Evolutionary conservation across 2,888 invertebrate species (phyloP).

Genomic region (Tetramorium bicarinatum): DNA sequence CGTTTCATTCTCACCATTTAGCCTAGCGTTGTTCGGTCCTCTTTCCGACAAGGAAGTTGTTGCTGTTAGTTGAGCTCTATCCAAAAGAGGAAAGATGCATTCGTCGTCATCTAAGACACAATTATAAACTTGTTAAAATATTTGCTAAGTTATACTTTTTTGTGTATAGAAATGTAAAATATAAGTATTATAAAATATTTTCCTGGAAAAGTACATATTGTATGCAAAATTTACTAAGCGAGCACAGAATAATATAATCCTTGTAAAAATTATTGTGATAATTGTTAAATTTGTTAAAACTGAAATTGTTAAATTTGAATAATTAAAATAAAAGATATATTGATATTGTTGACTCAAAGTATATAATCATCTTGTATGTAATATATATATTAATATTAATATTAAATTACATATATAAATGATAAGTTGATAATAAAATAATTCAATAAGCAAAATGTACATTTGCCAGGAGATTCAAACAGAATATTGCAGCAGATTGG

Average conservation of each 20-base stretch:
- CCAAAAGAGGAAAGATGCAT: constrained; percentile 93
- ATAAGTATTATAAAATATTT: neutral
- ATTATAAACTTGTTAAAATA: constrained; percentile 14
- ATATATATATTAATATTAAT: neutral
- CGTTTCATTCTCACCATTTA: constrained; percentile 90
- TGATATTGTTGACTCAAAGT: neutral
- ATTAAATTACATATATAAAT: too few relatives aligned
- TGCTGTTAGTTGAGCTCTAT: constrained; percentile 91
- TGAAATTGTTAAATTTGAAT: neutral
- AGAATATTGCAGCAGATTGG: neutral
- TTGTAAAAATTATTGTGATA: neutral
- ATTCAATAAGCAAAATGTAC: neutral
- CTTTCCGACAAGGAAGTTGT: constrained; percentile 93
- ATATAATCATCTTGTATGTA: neutral
- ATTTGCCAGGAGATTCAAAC: neutral
- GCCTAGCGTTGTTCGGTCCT: constrained; percentile 94
- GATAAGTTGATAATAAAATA: neutral
- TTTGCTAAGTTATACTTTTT: neutral
- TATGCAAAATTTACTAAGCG: neutral
- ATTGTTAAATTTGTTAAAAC: neutral
- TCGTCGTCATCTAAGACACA: constrained; percentile 88
- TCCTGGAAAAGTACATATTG: neutral
- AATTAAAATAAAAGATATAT: constrained; percentile 15
- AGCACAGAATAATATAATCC: too few relatives aligned
- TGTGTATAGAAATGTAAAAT: neutral